Base-by-base conservation (phyloP, 2,888 invertebrate species). In the Helobdella robusta region DNA sequence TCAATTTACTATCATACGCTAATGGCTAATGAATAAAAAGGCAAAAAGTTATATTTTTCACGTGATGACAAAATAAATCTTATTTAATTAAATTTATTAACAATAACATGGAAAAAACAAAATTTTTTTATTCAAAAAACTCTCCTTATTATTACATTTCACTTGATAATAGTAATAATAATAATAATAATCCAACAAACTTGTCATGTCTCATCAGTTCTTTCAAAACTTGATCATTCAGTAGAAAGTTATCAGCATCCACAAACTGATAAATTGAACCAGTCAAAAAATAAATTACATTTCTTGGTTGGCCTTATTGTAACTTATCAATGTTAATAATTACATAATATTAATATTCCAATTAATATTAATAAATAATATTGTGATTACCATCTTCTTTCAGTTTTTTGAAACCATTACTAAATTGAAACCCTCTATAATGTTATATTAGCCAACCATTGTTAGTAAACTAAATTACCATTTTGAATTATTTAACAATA, bases 121-220 rank as follows among this genome's bases (percentile, higher is more conserved):
- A 6, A 61, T 2, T 48, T 2, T 50, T 11, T 20, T 15, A 3
- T 50, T 11, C 2, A 32, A 25, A 30, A 63, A 48, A 30, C 3
- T 25, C 25, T 23, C 25, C 44, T 23, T 28, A 28, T 48, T 6
- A 60, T 40, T 18, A 36, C 8, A 40, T 2, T 46, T 32, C 8
- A 28, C 11, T 32, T 59, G 30, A 15, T 59, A 11, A 8, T 59
- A 23, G 28, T 15, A 28, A 18, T 18, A 25, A 54, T 8, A 63
- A 3, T 25, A 23, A 5, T 59, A 18, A 35, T 20, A 36, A 23
- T 28, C n/a, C 20, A 28, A 69, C 59, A 67, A 59, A 70, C 71
- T 67, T 70, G 36, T 70, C 52, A 30, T 67, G 64, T 75, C 86
- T 86, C 64, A 87, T 82, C 2, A 80, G 72, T 81, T 86, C 82